phyloP scores from a whole-genome alignment of 2,113 vertebrate genomes.

The Poeciliopsis turrubarensis region DNA sequence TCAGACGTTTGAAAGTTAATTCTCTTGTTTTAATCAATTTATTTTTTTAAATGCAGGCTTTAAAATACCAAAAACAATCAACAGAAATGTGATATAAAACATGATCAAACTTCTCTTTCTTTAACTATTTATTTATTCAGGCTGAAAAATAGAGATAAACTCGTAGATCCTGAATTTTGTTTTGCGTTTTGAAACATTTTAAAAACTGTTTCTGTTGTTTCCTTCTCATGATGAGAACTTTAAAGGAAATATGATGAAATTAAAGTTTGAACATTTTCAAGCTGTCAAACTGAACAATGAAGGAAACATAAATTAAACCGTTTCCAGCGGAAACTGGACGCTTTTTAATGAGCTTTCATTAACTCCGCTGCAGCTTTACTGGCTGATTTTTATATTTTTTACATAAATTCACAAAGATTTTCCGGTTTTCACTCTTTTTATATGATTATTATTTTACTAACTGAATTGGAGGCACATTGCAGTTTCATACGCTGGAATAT shows the following conservation, averaged over 20 bases:
- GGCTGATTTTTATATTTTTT: not conserved
- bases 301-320: too few relatives aligned
- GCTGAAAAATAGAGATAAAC: too few relatives aligned
- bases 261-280: not conserved
- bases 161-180: too few relatives aligned
- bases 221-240: not conserved
- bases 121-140: not conserved
- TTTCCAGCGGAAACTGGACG: not conserved
- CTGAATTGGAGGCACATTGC: too few relatives aligned
- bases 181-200: not conserved
- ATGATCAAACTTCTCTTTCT: not conserved
- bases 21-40: not conserved
- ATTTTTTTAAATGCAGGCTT: not conserved
- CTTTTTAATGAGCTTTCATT: not conserved
- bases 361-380: not conserved
- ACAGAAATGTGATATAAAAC: not conserved
- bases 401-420: too few relatives aligned
- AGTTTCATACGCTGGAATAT: too few relatives aligned
- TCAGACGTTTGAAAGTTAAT: not conserved
- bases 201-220: not conserved
- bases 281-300: not conserved
- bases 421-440: not conserved
- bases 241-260: not conserved
- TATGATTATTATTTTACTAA: not conserved
- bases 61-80: too few relatives aligned